Base-by-base conservation (phyloP, 2,113 vertebrate species). In the Astatotilapia flaviijosephi region DNA sequence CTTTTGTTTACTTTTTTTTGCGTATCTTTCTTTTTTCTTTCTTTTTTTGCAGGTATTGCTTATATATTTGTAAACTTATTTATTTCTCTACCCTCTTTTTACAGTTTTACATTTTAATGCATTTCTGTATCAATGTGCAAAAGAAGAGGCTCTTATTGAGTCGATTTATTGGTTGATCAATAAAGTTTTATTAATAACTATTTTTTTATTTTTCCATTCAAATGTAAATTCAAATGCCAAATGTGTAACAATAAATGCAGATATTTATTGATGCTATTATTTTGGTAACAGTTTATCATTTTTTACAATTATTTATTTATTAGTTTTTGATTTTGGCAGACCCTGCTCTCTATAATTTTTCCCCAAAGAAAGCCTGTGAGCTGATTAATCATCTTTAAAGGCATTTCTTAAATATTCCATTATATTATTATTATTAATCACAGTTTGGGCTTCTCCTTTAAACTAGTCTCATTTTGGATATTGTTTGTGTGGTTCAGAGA, bases 361-460 rank as follows among this genome's bases (percentile, higher is more conserved):
- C 70, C 6, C 23, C 42, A 75, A 42, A 49, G 23, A 75, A 75
- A 75, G 70, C 26, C 26, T 33, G 1, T 31, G 15, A 31, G 73
- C 45, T 51, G 45, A 77, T 77, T 77, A 77, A 51, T 77, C 45
- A n/a, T 49, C 45, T 51, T 77, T 51, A 77, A 77, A 31, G 6
- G 6, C 42, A 40, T 35, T 60, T 51, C 49, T 8, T 58, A 49
- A 37, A 80, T 70, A 11, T 79, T 51, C 9, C 17, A 80, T 21
- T 45, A 26, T 73, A 2, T n/a, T 15, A 45, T 47, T 3, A 47
- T 26, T 14, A 19, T 47, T 81, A 35, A 35, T 60, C 10, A 28
- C 37, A 65, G 4, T 13, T 19, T 28, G 4, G 42, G 47, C 19
- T 58, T 45, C 31, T 42, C 8, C 12, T 80, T 54, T 7, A 51